phyloP scores from a whole-genome alignment of 2,797 vertebrate species.

The Columba guinea region DNA sequence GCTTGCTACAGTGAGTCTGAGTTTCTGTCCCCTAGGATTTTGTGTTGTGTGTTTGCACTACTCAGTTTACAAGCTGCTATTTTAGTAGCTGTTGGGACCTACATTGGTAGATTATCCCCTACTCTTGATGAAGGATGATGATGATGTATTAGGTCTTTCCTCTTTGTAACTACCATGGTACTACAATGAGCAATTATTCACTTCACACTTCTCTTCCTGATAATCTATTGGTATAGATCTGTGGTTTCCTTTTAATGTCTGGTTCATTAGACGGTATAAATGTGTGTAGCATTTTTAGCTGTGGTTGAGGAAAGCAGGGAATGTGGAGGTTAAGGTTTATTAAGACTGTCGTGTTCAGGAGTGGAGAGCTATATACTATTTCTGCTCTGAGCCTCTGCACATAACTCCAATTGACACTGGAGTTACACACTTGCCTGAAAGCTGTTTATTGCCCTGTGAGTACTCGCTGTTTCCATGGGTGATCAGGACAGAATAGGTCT shows the following conservation, averaged over 20 bases:
- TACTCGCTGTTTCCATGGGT: background rate
- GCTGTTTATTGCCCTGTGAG: constrained; percentile 13
- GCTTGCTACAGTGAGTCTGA: background rate
- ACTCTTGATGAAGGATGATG: background rate
- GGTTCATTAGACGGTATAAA: constrained; percentile 67
- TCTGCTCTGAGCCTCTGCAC: constrained; percentile 36
- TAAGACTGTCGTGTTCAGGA: constrained; percentile 55
- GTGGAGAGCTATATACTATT: constrained; percentile 43
- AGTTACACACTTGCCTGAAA: constrained; percentile 32
- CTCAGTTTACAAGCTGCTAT: background rate
- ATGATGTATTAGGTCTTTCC: constrained; percentile 40
- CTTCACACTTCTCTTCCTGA: constrained; percentile 68
- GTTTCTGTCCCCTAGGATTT: background rate
- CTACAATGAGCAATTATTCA: constrained; percentile 39
- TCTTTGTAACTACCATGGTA: constrained; percentile 27
- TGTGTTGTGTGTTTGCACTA: background rate
- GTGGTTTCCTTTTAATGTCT: constrained; percentile 72
- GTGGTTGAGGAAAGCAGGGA: constrained; percentile 65
- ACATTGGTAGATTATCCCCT: background rate
- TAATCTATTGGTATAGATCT: constrained; percentile 73
- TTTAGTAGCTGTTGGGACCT: background rate
- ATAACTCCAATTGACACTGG: constrained; percentile 21
- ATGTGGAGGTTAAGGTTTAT: constrained; percentile 71
- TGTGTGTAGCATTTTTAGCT: constrained; percentile 53
- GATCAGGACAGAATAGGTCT: background rate